Base-by-base conservation (phyloP, 1,140 invertebrate species). In the Drosophila azteca region DNA sequence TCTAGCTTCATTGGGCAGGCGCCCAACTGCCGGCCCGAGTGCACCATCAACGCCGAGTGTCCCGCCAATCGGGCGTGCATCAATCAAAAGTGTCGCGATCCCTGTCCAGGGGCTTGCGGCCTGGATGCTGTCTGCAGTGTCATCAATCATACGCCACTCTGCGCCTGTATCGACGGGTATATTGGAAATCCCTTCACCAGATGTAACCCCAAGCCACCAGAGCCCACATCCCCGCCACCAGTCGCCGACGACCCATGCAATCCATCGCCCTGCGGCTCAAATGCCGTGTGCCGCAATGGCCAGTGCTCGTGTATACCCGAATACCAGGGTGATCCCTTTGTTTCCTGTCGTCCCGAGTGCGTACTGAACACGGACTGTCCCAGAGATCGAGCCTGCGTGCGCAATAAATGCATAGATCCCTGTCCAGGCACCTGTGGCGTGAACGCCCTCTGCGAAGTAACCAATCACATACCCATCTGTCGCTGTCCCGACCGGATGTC, bases 21-120 rank as follows among this genome's bases (percentile, higher is more conserved):
- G 2, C 96, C 96, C 1, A 96, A 96, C 77, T 97, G 96, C 90
- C 93, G 96, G 73, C 96, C 96, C 2, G 96, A 97, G 91, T 97
- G 96, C 91, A 94, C 95, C 2, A 96, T 96, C 66, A 96, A 96
- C 80, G 94, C 95, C 53, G 96, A 97, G 85, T 97, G 96, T 91
- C 93, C 96, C 0, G 95, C 95, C 53, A 95, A 96, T 82, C 93
- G 94, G 79, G 95, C 96, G 1, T 97, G 96, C 79, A 95, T 96
- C 54, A 95, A 95, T 80, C 95, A 96, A 90, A 95, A 94, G 78
- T 97, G 97, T 83, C 93, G 91, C 79, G 95, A 97, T 92, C 96
- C 96, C 9, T 97, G 96, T 79, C 95, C 95, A 2, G 96, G 96
- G 6, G 96, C 96, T 5, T 98, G 97, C 90, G 97, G 97, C 29